Evolutionary conservation across 2,888 invertebrate genomes (phyloP), one percentile per base, ranked within the genome.

Genomic region (Melinaea marsaeus): DNA sequence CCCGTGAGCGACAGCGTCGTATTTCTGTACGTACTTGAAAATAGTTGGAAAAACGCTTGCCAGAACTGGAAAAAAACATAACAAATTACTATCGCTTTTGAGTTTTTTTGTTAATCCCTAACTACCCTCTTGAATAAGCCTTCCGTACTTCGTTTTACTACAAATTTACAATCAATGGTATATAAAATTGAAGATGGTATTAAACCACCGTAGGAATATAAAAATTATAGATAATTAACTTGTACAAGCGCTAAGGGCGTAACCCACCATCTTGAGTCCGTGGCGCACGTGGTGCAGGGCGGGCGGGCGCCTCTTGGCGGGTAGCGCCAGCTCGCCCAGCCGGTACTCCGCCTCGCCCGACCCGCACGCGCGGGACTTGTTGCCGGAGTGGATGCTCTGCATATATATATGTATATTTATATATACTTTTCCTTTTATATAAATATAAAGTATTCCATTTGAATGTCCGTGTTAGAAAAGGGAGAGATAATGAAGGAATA

Each of bases 271-370:
- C 84, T 91, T 82, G 74, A 77, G 90, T 81, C 75, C 92, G 80
- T 79, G 92, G 69, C 75, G 78, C 66, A 75, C 91, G 80, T 77
- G 92, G 80, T 77, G 91, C 37, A 83, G 60, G 9, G 84, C 79
- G 51, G 84, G 72, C 42, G 75, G 83, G 56, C 91, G 79, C 55
- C 93, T 86, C 78, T 94, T 93, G 62, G 93, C 93, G 0, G 95
- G 95, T 70, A 95, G 83, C 71, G 95, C 93, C 67, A 95, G 84
- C 78, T 95, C 95, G 0, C 94, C 93, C 37, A 94, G 86, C 22
- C 94, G 92, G 78, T 94, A 94, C 45, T 80, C 80, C 0, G 79
- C 68, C 58, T 75, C 79, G 0, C 74, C 75, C 35, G 85, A 84
- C 13, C 83, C 83, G 65, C 88, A 88, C 5, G 89, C 70, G 0